Evolutionary conservation across 2,888 invertebrate species (phyloP).

Genomic region (Reticulitermes lucifugus): DNA sequence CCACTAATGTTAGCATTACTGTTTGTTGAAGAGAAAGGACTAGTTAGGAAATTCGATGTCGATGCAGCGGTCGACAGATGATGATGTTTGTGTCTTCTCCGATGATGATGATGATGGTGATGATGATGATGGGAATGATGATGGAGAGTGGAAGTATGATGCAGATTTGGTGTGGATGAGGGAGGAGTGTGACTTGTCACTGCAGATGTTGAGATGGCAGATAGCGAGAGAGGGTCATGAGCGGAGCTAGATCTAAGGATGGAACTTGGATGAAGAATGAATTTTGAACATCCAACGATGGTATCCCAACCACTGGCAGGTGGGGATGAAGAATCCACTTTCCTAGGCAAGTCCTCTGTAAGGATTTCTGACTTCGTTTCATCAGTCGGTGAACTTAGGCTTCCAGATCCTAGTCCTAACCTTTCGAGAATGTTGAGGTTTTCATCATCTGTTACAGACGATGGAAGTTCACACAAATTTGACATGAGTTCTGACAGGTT

Average conservation of each 20-base stretch:
- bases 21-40: conserved; percentile 33
- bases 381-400: neutral
- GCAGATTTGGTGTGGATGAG: neutral
- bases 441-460: conserved; percentile 25
- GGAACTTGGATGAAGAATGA: conserved; percentile 42
- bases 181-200: neutral
- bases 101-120: conserved; percentile 26
- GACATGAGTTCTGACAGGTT: conserved; percentile 21
- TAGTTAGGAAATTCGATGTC: conserved; percentile 48
- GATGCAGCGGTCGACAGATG: conserved; percentile 19
- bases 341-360: neutral
- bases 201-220: neutral
- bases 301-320: neutral
- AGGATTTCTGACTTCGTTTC: neutral
- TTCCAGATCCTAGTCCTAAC: conserved; percentile 20
- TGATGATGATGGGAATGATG: conserved; percentile 22
- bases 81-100: conserved; percentile 40
- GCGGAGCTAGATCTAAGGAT: neutral
- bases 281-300: conserved; percentile 47
- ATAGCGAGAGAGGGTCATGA: neutral
- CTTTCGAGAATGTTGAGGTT: conserved; percentile 27
- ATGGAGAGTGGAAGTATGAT: neutral
- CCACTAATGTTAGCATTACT: conserved; percentile 40
- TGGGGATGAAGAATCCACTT: neutral
- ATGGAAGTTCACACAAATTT: conserved; percentile 27